Evolutionary conservation across 2,113 vertebrate species (phyloP).

Genomic region (Sporophila hypoxantha): DNA sequence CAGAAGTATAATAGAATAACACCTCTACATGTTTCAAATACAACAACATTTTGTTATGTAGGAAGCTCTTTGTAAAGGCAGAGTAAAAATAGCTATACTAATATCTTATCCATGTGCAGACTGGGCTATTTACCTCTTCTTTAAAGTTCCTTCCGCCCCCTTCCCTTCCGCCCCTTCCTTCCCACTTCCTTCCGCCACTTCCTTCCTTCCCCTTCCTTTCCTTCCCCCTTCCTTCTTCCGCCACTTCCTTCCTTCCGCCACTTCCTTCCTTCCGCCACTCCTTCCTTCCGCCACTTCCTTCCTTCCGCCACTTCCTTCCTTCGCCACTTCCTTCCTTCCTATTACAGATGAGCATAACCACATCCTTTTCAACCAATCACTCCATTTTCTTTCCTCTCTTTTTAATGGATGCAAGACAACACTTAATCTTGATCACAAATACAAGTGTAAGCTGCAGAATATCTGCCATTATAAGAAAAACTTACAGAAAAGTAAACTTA

Average conservation of each 20-base stretch:
- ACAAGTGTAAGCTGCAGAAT: not conserved
- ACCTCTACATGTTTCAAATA: not conserved
- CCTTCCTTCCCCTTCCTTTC: not conserved
- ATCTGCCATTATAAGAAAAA: not conserved
- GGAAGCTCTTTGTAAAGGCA: not conserved
- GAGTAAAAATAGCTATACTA: not conserved
- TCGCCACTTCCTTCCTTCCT: too few relatives aligned
- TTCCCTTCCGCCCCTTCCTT: too few relatives aligned
- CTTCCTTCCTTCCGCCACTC: too few relatives aligned
- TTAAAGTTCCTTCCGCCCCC: not conserved
- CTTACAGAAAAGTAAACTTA: not conserved
- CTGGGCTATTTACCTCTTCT: not conserved
- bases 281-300: not conserved
- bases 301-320: too few relatives aligned
- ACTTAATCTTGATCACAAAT: not conserved
- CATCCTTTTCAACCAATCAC: not conserved
- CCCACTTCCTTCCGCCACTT: too few relatives aligned
- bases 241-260: not conserved
- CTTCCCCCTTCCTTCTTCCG: not conserved
- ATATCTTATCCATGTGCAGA: not conserved
- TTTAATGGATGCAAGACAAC: not conserved
- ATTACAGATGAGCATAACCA: not conserved
- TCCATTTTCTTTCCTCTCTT: not conserved
- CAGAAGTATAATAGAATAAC: not conserved
- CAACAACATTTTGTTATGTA: not conserved